Conservation (phyloP, 2,888 invertebrate genomes). For the Eumacrocentrus americanus region DNA sequence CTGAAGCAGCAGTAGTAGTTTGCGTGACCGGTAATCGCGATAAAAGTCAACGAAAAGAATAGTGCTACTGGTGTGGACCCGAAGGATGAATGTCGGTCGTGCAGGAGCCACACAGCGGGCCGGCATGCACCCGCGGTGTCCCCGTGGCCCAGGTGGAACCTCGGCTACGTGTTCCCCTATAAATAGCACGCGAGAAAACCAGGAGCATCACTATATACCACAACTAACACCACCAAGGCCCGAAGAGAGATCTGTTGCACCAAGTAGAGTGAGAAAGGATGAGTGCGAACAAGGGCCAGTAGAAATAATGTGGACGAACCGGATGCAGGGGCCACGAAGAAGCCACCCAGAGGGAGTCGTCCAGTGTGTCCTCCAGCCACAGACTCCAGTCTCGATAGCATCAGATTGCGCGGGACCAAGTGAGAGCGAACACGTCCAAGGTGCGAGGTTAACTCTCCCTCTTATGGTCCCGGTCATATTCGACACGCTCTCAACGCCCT, state of each 20-base stretch:
- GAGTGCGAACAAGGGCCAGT: constrained; percentile 42
- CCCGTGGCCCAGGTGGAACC: constrained; percentile 22
- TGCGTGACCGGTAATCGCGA: constrained; percentile 32
- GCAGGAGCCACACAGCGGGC: constrained; percentile 6
- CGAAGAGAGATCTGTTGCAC: constrained; percentile 9
- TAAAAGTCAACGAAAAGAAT: constrained; percentile 23
- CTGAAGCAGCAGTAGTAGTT: constrained; percentile 18
- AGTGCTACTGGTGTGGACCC: constrained; percentile 13
- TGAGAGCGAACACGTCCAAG: constrained; percentile 23
- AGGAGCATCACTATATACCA: background rate
- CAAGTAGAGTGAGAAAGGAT: constrained; percentile 6
- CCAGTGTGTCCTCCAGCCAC: constrained; percentile 11
- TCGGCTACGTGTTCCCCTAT: constrained; percentile 18
- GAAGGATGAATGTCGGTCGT: constrained; percentile 28
- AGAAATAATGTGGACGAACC: constrained; percentile 57
- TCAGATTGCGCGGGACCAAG: constrained; percentile 24
- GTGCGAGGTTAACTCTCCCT: constrained; percentile 27
- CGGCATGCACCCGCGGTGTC: background rate
- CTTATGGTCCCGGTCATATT: constrained; percentile 21
- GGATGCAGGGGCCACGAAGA: constrained; percentile 53
- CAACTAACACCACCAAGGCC: background rate
- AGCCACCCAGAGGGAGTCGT: constrained; percentile 43
- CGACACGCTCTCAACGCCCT: constrained; percentile 9
- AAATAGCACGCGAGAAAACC: constrained; percentile 20
- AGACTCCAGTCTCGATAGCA: constrained; percentile 15